Percentiles rank a stretch among this genome's conserved stretches.
phyloP scores from a whole-genome alignment of 2,888 invertebrate species.

The Elgonia sp. region DNA sequence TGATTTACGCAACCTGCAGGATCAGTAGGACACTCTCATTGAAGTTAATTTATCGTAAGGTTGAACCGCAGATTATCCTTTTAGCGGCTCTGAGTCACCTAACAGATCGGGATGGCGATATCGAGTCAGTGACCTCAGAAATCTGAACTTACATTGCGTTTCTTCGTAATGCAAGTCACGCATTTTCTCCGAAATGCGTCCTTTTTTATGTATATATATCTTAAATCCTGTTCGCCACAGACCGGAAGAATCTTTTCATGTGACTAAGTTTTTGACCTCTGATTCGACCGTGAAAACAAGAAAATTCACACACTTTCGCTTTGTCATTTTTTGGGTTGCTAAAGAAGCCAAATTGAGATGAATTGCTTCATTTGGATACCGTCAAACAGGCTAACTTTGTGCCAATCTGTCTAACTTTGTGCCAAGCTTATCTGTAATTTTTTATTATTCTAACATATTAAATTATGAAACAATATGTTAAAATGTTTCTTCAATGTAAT shows the following conservation, averaged over 20 bases:
- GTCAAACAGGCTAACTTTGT: too few species aligned
- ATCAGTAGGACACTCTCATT: conserved; percentile 74
- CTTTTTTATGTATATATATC: conserved; percentile 38
- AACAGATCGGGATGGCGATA: conserved; percentile 52
- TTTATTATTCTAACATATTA: too few species aligned
- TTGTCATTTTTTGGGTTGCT: too few species aligned
- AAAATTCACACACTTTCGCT: conserved; percentile 2
- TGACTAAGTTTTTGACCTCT: conserved; percentile 17
- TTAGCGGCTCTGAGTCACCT: conserved; percentile 69
- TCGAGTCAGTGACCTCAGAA: conserved; percentile 70
- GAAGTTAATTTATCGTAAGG: conserved; percentile 69
- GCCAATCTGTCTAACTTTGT: too few species aligned
- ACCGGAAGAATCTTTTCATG: conserved; percentile 51
- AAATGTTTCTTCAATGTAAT: too few species aligned
- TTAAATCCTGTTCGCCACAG: conserved; percentile 25
- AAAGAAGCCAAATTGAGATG: too few species aligned
- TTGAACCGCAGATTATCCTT: conserved; percentile 73
- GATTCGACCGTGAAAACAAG: not conserved
- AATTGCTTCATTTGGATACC: too few species aligned
- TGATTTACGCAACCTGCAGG: conserved; percentile 67
- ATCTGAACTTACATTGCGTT: conserved; percentile 41
- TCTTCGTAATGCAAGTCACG: conserved; percentile 68
- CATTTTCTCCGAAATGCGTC: conserved; percentile 68
- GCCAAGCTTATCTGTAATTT: too few species aligned
- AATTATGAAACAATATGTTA: too few species aligned